A percentile compares a stretch with the other conserved stretches of the same genome.
Evolutionary conservation across 2,113 vertebrate species (phyloP).

Genomic region (Gasterosteus aculeatus): DNA sequence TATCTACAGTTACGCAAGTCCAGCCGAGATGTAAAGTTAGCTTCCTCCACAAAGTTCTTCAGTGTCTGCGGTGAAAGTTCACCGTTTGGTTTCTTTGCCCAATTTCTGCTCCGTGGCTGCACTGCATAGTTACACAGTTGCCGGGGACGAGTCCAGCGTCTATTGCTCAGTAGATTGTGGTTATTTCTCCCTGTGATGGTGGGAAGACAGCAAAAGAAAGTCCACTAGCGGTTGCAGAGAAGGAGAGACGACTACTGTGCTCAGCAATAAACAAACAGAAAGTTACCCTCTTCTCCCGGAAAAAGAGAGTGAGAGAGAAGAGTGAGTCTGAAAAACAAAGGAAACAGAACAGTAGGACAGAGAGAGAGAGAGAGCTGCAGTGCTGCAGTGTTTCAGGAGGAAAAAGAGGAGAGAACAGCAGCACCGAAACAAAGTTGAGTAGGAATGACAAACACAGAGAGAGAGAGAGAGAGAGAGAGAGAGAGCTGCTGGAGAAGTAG

Average conservation of each 20-base stretch:
- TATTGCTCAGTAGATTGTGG: conserved; percentile 29
- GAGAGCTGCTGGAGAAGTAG: conserved; percentile 47
- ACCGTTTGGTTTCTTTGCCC: conserved; percentile 41
- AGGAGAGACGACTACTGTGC: conserved; percentile 33
- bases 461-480: conserved; percentile 22
- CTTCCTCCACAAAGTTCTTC: conserved; percentile 37
- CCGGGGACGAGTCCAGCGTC: conserved; percentile 52
- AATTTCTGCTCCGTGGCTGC: conserved; percentile 55
- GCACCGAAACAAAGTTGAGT: conserved; percentile 67
- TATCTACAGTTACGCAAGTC: conserved; percentile 18
- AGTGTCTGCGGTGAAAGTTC: conserved; percentile 45
- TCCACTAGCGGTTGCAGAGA: conserved; percentile 20
- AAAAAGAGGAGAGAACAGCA: conserved; percentile 60
- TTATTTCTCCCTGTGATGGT: conserved; percentile 27
- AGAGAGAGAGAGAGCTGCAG: conserved; percentile 39
- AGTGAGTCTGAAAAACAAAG: conserved; percentile 45
- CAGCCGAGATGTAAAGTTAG: conserved; percentile 17
- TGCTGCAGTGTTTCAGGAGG: conserved; percentile 69
- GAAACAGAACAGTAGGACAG: conserved; percentile 37
- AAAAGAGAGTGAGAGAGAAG: conserved; percentile 49
- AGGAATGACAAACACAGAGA: conserved; percentile 46
- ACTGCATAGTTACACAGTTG: conserved; percentile 67
- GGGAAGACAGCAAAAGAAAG: conserved; percentile 27
- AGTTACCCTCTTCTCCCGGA: conserved; percentile 60
- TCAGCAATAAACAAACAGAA: conserved; percentile 38